Conservation (phyloP, 2,113 vertebrate genomes). For the Pelecanoides urinatrix region DNA sequence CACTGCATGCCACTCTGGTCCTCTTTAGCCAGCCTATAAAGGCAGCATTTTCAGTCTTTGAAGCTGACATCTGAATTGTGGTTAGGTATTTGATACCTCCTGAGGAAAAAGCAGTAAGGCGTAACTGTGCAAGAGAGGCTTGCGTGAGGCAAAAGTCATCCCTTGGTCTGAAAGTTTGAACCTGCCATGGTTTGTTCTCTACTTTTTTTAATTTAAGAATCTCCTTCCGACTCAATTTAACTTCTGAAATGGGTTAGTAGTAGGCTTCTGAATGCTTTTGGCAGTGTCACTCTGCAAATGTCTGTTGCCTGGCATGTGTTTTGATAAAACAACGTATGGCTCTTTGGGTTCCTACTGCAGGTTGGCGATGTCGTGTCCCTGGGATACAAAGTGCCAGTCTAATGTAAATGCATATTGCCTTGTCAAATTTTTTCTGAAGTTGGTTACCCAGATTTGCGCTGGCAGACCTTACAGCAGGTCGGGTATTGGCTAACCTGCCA, state of each 20-base stretch:
- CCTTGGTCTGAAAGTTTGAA: not conserved
- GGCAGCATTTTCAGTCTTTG: not conserved
- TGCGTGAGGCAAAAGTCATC: not conserved
- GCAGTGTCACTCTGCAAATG: not conserved
- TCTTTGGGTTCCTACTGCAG: not conserved
- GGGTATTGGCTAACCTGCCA: not conserved
- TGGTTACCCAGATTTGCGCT: not conserved
- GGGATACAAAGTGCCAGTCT: not conserved
- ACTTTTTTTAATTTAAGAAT: too few relatives aligned
- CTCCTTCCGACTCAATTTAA: not conserved
- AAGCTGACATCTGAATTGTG: not conserved
- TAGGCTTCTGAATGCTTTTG: not conserved
- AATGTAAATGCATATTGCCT: rapidly evolving
- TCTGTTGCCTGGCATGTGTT: not conserved
- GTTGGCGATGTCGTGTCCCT: not conserved
- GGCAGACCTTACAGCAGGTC: not conserved
- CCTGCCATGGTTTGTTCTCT: not conserved
- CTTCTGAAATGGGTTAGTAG: not conserved
- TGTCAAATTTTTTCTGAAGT: not conserved
- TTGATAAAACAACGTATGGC: not conserved
- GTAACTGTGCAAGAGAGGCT: not conserved
- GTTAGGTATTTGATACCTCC: not conserved
- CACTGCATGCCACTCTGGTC: not conserved
- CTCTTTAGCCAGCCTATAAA: not conserved
- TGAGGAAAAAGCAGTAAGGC: not conserved